Evolutionary conservation across 2,113 vertebrate species (phyloP), one percentile per base, ranked within the genome.

Genomic region (Callaeas wilsoni): DNA sequence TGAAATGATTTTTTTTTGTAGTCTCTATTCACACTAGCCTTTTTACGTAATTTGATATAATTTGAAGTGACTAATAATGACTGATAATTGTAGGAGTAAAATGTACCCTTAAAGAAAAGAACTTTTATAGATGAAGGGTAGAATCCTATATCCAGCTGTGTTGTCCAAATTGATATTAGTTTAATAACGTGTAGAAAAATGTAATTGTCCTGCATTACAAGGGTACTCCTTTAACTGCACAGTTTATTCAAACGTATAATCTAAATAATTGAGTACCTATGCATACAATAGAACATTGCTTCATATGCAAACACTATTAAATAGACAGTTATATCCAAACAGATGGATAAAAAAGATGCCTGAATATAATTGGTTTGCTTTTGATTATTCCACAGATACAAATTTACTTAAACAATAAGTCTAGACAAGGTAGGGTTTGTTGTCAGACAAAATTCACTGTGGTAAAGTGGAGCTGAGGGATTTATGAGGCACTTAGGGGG

Each of bases 121-220:
- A 97, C 82, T 97, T 97, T 97, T 47, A 3, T 64, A 97, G 97
- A 94, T 97, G 96, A 97, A 98, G 95, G 95, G 96, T 97, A 95
- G 94, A 92, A 95, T 97, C 95, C 90, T 96, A 92, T 88, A 96
- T 94, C 96, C 96, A 95, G 87, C 95, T 96, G 91, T 98, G 96
- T 96, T 96, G 97, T 92, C 87, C 93, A 79, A 98, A 98, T 95
- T 97, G 94, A 97, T 97, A 97, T 98, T 98, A 97, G 95, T 97
- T 98, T 98, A 98, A 98, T 98, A 98, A 98, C 93, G 96, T 98
- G 95, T 98, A 95, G 96, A 96, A 97, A 96, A 98, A 98, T 98
- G 97, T 98, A 98, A 98, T 98, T 98, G 97, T 98, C 97, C 97
- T 98, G 94, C 71, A 98, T 98, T 98, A 98, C 97, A 98, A 97